Base-by-base conservation (phyloP, 35 echinoderm and acorn worm species). In the Strongylocentrotus purpuratus region DNA sequence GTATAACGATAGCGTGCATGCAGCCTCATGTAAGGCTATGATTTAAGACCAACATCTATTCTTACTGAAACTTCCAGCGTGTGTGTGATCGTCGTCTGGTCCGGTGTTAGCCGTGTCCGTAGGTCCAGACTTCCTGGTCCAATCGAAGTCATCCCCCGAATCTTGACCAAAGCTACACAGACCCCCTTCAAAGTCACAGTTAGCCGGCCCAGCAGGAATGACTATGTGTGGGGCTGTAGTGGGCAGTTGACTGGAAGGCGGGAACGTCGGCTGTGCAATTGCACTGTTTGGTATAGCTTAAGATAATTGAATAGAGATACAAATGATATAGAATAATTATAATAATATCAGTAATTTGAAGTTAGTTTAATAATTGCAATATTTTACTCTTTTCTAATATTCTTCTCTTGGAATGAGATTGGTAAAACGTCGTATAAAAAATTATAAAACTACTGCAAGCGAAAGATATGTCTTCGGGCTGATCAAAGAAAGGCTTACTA, bases 111-210 rank as follows among this genome's bases (percentile, higher is more conserved):
- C 52, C 32, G 95, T 96, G 4, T 93, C 87, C 10, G 98, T 99
- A 5, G 88, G 92, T 61, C 97, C 98, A 31, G 47, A 96, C 13
- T 96, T 94, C 45, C 94, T 93, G 4, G 86, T 92, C 98, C 98
- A 99, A 58, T 99, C 94, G 95, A 99, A 99, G 46, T 98, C 94
- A 95, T 99, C 97, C 7, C 86, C 96, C 22, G 10, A 22, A 86
- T 97, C 97, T 31, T 99, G 97, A 13, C 25, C 28, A 78, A 94
- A 99, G 33, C 95, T 94, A 50, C 97, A 97, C 2, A 95, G n/a
- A 28, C 95, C 96, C 8, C 92, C 60, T 92, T 97, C 97, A 95
- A 97, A 97, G 88, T 97, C 97, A 87, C 97, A 97, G 88, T 97
- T 97, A 28, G 85, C 97, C n/a, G 97, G 96, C 55, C 96, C 96